phyloP scores from a whole-genome alignment of 2,888 invertebrate species.

The Spicauda simplicius region DNA sequence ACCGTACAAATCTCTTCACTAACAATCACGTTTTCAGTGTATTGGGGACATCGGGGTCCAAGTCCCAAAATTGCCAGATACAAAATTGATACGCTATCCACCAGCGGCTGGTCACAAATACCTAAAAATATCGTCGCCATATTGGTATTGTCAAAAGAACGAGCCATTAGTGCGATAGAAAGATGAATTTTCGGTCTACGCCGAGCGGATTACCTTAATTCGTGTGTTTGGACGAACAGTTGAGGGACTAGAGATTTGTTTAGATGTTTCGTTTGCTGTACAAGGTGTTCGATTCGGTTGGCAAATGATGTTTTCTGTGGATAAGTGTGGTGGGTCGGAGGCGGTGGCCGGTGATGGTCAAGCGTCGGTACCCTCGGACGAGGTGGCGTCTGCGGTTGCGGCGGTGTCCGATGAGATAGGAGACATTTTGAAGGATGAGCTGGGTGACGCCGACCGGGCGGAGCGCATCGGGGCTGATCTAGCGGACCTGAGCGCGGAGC shows the following conservation, averaged over 20 bases:
- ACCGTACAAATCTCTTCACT: not conserved
- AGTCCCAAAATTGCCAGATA: constrained; percentile 57
- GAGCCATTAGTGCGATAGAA: constrained; percentile 76
- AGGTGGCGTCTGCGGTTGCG: constrained; percentile 74
- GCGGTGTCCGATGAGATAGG: constrained; percentile 79
- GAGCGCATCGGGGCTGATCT: constrained; percentile 76
- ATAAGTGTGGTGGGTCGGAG: constrained; percentile 73
- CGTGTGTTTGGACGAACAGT: constrained; percentile 67
- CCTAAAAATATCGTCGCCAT: constrained; percentile 85
- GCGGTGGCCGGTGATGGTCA: constrained; percentile 68
- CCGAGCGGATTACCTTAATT: constrained; percentile 64
- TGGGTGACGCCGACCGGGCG: constrained; percentile 73
- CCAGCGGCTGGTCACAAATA: constrained; percentile 75
- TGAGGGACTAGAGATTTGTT: constrained; percentile 58
- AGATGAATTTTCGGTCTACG: constrained; percentile 70
- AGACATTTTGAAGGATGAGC: constrained; percentile 77
- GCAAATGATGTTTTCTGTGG: constrained; percentile 80
- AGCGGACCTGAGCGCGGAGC: constrained; percentile 74
- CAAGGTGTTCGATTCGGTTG: constrained; percentile 70
- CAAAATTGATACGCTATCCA: constrained; percentile 62
- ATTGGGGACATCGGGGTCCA: constrained; percentile 4
- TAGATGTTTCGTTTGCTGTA: constrained; percentile 78
- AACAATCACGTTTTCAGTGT: not conserved
- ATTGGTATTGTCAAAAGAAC: constrained; percentile 85
- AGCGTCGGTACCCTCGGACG: constrained; percentile 67